phyloP scores from a whole-genome alignment of 2,888 invertebrate species.

The Macaria liturata region DNA sequence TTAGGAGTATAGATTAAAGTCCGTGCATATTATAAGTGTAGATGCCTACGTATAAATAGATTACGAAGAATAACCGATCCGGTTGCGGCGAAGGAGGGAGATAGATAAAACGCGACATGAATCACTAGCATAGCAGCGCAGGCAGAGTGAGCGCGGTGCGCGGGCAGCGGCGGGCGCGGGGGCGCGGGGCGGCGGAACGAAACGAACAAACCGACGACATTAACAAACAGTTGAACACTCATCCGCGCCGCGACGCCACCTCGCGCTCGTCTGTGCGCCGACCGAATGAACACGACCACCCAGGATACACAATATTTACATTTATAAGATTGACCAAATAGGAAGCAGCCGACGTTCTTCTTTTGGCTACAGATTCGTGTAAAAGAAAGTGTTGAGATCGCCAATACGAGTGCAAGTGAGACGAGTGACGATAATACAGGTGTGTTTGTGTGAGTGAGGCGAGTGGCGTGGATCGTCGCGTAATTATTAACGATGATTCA shows the following conservation, averaged over 20 bases:
- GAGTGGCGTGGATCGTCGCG: slow-evolving; percentile 79
- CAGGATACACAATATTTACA: slow-evolving; percentile 43
- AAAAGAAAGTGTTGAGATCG: slow-evolving; percentile 45
- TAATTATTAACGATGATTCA: slow-evolving; percentile 83
- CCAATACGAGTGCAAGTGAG: slow-evolving; percentile 46
- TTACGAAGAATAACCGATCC: slow-evolving; percentile 82
- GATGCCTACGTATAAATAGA: slow-evolving; percentile 77
- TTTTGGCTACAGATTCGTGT: slow-evolving; percentile 25
- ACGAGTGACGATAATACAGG: slow-evolving; percentile 70
- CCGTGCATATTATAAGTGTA: slow-evolving; percentile 64
- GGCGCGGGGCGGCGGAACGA: slow-evolving; percentile 57
- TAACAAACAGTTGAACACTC: slow-evolving; percentile 80
- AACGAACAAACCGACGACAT: slow-evolving; percentile 73
- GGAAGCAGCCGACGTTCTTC: slow-evolving; percentile 41
- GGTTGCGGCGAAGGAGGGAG: slow-evolving; percentile 82
- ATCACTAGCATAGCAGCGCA: slow-evolving; percentile 80
- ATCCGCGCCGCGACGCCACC: slow-evolving; percentile 64
- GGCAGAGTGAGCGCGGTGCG: slow-evolving; percentile 66
- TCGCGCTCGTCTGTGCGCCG: slow-evolving; percentile 53
- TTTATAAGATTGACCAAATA: slow-evolving; percentile 53
- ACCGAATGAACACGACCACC: slow-evolving; percentile 46
- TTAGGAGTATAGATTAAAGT: slow-evolving; percentile 60
- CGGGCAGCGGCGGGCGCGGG: slow-evolving; percentile 52
- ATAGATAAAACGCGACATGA: slow-evolving; percentile 83
- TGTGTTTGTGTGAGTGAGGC: slow-evolving; percentile 68